Evolutionary conservation across 2,888 invertebrate genomes (phyloP), one percentile per base, ranked within the genome.

Genomic region (Dasysyrphus albostriatus): DNA sequence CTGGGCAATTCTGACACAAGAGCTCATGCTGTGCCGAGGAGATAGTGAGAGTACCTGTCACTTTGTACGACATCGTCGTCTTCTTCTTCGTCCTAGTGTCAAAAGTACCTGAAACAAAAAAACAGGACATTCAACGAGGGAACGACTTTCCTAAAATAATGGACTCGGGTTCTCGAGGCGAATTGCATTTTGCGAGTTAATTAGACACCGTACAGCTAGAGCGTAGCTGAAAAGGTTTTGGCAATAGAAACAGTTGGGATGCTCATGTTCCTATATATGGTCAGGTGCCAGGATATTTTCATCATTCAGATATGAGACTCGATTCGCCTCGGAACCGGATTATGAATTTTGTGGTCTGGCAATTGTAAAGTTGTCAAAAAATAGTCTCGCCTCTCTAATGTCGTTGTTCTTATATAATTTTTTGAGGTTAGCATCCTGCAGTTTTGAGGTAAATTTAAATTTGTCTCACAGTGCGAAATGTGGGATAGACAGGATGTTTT

Each of bases 331-430:
- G 74, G 58, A 85, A 80, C 29, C 32, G 85, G 85, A 82, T 85
- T 85, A 85, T 82, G 81, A 73, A 85, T 82, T 81, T 85, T 85
- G 85, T 81, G 85, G 85, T 85, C 63, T 67, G 47, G 44, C 16
- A 8, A 24, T 32, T 6, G n/a, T 4, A 42, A 37, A 29, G 69
- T 70, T 84, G 70, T 79, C 75, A 69, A 61, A 54, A n/a, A n/a
- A 42, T 2, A 1, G 10, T 37, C 5, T 4, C 10, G 29, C 29
- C 42, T 58, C 42, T 9, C 44, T 24, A 24, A n/a, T n/a, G 24
- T 24, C 10, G 44, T 39, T 82, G 29, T 47, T 76, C 70, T 72
- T 77, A 82, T 72, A 65, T 51, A 61, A 78, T 69, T 56, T 19
- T 69, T 75, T 79, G 70, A 58, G 84, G 76, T 81, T 59, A 73